These are phyloP conservation scores for Resseliella maxima DNA, from an alignment of 2,888 invertebrate genomes.

Conservation along the genomic window DNA sequence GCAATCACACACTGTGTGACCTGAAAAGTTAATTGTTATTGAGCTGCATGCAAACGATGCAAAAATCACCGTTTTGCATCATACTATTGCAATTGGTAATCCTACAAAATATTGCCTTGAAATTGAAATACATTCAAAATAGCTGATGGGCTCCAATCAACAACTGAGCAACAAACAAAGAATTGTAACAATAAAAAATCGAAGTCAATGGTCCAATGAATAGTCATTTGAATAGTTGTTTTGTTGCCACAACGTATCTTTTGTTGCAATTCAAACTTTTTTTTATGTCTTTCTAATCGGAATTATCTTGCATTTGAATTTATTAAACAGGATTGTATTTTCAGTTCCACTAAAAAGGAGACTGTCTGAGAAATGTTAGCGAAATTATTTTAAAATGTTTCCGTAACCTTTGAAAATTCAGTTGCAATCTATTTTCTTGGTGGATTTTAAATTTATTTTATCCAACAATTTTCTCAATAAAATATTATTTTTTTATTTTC, in stretches of 20 bases:
- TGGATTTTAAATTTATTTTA: too few relatives aligned
- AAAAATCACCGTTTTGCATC: not conserved
- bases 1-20: not conserved
- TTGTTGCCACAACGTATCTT: not conserved
- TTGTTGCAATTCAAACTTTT: not conserved
- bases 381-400: too few relatives aligned
- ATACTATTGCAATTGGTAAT: not conserved
- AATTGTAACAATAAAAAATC: not conserved
- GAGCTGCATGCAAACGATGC: not conserved
- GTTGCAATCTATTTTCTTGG: too few relatives aligned
- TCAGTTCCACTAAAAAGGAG: too few relatives aligned
- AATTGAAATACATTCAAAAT: too few relatives aligned
- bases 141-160: not conserved
- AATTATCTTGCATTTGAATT: not conserved
- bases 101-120: too few relatives aligned
- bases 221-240: not conserved
- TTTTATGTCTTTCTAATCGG: not conserved
- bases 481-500: too few relatives aligned
- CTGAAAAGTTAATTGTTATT: not conserved
- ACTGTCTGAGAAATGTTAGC: too few relatives aligned
- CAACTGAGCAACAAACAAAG: not conserved
- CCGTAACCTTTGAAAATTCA: too few relatives aligned
- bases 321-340: not conserved
- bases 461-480: too few relatives aligned
- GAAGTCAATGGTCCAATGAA: too few relatives aligned